Evolutionary conservation across 2,113 vertebrate species (phyloP).

Genomic region (Marmota flaviventris): DNA sequence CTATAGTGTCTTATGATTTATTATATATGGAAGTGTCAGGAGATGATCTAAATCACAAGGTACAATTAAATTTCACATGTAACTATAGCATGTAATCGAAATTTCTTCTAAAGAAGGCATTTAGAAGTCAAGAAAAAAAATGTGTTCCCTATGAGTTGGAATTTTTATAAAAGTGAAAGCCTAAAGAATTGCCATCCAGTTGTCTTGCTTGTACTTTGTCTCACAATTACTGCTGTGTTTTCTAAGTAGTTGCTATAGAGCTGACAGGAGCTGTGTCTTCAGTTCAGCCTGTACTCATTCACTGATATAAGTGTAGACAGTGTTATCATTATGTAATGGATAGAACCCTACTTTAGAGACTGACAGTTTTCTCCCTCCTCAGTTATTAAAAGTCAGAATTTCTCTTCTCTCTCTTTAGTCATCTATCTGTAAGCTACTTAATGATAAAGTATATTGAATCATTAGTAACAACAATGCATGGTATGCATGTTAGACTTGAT

Average conservation of each 20-base stretch:
- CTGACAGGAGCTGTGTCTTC: neutral
- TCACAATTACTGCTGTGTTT: neutral
- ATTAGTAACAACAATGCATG: neutral
- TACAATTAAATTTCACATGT: neutral
- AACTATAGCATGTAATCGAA: accelerated
- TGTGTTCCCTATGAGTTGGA: neutral
- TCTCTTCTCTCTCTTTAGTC: neutral
- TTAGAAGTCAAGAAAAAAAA: neutral
- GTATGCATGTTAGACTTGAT: neutral
- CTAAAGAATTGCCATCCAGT: neutral
- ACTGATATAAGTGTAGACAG: neutral
- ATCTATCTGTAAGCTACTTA: neutral
- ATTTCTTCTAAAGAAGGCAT: neutral
- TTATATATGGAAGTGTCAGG: accelerated
- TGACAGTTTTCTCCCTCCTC: neutral
- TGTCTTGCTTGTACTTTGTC: neutral
- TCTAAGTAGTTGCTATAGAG: neutral
- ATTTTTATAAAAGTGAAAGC: neutral
- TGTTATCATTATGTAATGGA: neutral
- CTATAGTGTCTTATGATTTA: neutral
- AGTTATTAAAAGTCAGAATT: neutral
- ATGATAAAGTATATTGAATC: conserved; percentile 1
- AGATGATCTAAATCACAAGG: neutral
- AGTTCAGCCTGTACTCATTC: neutral
- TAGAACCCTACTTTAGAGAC: neutral